These are phyloP conservation scores for Pseudomyrmex dendroicus DNA, from an alignment of 1,140 invertebrate genomes.

Conservation along the genomic window DNA sequence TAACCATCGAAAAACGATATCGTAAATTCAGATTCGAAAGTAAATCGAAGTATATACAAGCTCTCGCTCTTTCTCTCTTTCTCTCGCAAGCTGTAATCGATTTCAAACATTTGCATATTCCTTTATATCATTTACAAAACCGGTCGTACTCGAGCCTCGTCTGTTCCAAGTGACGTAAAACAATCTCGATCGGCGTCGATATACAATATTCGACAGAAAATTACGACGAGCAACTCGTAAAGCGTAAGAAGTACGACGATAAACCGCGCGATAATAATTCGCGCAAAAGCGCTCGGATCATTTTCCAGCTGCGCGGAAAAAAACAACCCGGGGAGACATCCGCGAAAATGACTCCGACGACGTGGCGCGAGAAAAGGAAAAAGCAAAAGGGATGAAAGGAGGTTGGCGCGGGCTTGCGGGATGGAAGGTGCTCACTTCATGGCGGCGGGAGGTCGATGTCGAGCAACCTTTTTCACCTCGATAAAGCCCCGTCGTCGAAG, in stretches of 20 bases:
- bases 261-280: constrained; percentile 56
- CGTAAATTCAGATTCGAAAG: not conserved
- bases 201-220: not conserved
- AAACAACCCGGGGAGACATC: constrained; percentile 20
- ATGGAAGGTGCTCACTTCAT: constrained; percentile 55
- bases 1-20: not conserved
- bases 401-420: not conserved
- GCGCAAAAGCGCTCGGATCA: constrained; percentile 5
- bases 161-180: constrained; percentile 23
- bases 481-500: constrained; percentile 79
- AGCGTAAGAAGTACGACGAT: constrained; percentile 12
- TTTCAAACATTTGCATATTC: too few species aligned
- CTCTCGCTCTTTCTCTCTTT: too few species aligned
- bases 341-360: constrained; percentile 47
- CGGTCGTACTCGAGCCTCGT: not conserved
- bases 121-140: too few species aligned
- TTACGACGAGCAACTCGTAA: constrained; percentile 15
- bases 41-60: not conserved
- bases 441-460: constrained; percentile 71
- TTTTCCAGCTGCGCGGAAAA: constrained; percentile 34
- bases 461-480: constrained; percentile 80
- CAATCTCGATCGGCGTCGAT: constrained; percentile 36
- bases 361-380: constrained; percentile 35
- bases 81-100: too few species aligned
- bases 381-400: constrained; percentile 18